Conservation (phyloP, 1,140 invertebrate species). For the Drosophila guanche region DNA sequence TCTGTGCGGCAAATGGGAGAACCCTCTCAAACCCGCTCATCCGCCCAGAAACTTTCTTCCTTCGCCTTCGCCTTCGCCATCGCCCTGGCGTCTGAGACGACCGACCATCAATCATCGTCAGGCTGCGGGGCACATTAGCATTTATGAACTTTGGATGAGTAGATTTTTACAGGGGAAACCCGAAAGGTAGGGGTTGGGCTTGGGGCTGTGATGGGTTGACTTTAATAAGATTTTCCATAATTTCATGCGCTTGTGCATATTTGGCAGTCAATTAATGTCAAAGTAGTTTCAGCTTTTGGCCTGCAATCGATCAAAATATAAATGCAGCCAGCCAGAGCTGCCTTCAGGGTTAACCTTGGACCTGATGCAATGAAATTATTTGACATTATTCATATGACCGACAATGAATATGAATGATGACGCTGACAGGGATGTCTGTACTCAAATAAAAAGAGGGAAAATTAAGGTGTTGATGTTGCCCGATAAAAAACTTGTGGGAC, state of each 20-base stretch:
- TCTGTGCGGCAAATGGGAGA: conserved; percentile 48
- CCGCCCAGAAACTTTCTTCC: conserved; percentile 40
- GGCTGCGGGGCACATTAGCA: conserved; percentile 68
- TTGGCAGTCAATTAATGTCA: conserved; percentile 81
- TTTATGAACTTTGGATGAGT: conserved; percentile 70
- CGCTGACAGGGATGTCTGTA: conserved; percentile 15
- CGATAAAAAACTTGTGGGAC: conserved; percentile 59
- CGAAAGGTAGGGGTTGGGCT: neutral
- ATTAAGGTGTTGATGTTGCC: conserved; percentile 56
- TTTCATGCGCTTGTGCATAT: conserved; percentile 81
- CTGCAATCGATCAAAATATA: conserved; percentile 74
- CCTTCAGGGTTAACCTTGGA: neutral
- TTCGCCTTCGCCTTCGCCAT: conserved; percentile 5
- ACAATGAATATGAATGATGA: conserved; percentile 70
- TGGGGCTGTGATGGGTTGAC: conserved; percentile 47
- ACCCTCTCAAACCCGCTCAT: conserved; percentile 41
- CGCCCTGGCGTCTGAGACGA: conserved; percentile 14
- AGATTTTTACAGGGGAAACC: conserved; percentile 26
- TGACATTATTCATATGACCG: conserved; percentile 59
- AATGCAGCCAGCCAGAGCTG: conserved; percentile 43
- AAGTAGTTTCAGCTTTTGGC: conserved; percentile 56
- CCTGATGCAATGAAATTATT: conserved; percentile 59
- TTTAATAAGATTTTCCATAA: conserved; percentile 80
- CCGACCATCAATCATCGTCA: conserved; percentile 75
- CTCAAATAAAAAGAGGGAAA: conserved; percentile 25